Evolutionary conservation across 2,888 invertebrate species (phyloP).

Genomic region (Halictus ligatus): DNA sequence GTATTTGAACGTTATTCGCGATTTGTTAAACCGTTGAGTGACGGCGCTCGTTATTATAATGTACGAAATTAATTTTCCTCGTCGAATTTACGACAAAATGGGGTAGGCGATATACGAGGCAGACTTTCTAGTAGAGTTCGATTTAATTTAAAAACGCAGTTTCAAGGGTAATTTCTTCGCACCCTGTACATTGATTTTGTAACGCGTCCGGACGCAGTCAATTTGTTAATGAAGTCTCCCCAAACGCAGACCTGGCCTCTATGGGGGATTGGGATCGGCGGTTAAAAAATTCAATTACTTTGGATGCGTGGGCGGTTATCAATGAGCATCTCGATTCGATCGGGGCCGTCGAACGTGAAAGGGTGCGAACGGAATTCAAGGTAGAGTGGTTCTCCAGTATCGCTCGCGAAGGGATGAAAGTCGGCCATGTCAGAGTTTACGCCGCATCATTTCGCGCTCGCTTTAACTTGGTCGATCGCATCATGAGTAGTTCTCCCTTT

Average conservation of each 20-base stretch:
- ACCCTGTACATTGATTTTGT: background rate
- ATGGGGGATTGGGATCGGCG: background rate
- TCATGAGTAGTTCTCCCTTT: slow-evolving; percentile 70
- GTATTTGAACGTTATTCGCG: background rate
- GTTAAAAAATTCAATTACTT: background rate
- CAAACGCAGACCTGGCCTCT: background rate
- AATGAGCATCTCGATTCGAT: background rate
- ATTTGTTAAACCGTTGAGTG: background rate
- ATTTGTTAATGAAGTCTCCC: background rate
- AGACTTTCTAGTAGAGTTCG: no score
- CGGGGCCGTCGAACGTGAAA: background rate
- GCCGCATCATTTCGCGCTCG: slow-evolving; percentile 78
- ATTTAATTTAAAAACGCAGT: no score
- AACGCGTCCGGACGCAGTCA: background rate
- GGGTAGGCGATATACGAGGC: background rate
- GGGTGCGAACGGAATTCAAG: slow-evolving; percentile 25
- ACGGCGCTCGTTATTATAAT: background rate
- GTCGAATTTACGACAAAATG: background rate
- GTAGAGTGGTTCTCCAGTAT: slow-evolving; percentile 15
- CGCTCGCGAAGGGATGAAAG: slow-evolving; percentile 45
- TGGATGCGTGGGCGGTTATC: background rate
- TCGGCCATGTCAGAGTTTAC: slow-evolving; percentile 46
- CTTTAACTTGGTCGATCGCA: slow-evolving; percentile 79
- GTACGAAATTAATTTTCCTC: background rate
- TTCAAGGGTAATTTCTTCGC: no score